A percentile compares a stretch with the other conserved stretches of the same genome.
These are phyloP conservation scores for Lutjanus erythropterus DNA, from an alignment of 2,113 vertebrate genomes.

Conservation along the genomic window DNA sequence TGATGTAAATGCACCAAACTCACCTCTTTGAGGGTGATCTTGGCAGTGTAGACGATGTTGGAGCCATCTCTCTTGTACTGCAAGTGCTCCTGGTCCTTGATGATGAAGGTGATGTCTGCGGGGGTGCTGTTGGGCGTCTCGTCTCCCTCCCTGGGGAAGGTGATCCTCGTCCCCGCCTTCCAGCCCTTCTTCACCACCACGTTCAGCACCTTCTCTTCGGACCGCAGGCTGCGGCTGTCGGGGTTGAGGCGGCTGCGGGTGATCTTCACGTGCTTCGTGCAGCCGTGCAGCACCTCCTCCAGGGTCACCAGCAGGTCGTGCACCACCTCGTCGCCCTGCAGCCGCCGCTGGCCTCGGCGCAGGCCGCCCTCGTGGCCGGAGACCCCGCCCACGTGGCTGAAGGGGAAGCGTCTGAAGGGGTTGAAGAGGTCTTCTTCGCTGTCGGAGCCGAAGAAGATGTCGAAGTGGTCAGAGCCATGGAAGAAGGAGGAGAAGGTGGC, in stretches of 20 bases:
- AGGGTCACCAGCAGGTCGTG: constrained; percentile 92
- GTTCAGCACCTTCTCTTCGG: constrained; percentile 95
- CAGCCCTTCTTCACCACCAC: constrained; percentile 98
- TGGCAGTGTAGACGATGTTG: constrained; percentile 93
- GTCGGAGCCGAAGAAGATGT: constrained; percentile 94
- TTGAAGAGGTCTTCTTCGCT: constrained; percentile 92
- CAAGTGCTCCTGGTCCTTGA: constrained; percentile 94
- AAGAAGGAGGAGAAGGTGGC: constrained; percentile 82
- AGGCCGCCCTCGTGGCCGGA: constrained; percentile 83
- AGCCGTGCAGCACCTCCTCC: constrained; percentile 94
- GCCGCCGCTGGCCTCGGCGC: constrained; percentile 79
- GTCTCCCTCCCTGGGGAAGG: constrained; percentile 95
- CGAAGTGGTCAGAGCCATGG: constrained; percentile 85
- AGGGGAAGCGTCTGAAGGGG: constrained; percentile 91
- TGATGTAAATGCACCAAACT: constrained; percentile 55
- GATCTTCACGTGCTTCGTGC: constrained; percentile 95
- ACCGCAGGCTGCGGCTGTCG: constrained; percentile 89
- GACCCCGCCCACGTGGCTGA: constrained; percentile 89
- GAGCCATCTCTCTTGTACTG: constrained; percentile 94
- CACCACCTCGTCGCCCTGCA: constrained; percentile 83
- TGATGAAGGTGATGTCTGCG: constrained; percentile 95
- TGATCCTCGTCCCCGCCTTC: constrained; percentile 98
- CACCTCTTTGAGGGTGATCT: constrained; percentile 95
- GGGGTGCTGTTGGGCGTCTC: constrained; percentile 91
- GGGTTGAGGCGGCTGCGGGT: constrained; percentile 91